Conservation (phyloP, 2,888 invertebrate genomes). For the Dicycla oo region DNA sequence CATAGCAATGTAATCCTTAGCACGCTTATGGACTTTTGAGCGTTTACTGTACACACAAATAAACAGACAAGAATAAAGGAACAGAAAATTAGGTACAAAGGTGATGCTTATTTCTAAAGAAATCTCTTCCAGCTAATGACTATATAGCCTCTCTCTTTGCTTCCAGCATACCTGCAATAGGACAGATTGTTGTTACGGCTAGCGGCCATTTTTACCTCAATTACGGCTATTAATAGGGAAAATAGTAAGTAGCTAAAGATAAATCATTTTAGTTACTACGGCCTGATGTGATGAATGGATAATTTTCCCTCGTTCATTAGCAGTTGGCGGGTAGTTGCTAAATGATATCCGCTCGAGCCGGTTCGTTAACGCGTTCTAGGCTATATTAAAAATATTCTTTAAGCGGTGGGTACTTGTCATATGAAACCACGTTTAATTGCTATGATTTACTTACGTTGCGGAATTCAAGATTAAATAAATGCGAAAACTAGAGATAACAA, state of each 20-base stretch:
- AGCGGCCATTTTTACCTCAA: constrained; percentile 6
- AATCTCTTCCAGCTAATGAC: too few relatives aligned
- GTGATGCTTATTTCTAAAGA: too few relatives aligned
- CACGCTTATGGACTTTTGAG: too few relatives aligned
- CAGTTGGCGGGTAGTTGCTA: constrained; percentile 54
- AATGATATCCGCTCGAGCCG: constrained; percentile 59
- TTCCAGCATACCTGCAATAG: too few relatives aligned
- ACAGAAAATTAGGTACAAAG: too few relatives aligned
- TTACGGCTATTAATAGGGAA: neutral
- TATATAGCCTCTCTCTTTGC: too few relatives aligned
- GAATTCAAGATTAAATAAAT: constrained; percentile 20
- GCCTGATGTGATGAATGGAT: constrained; percentile 59
- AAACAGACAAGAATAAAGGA: too few relatives aligned
- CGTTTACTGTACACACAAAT: too few relatives aligned
- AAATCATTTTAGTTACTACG: constrained; percentile 16
- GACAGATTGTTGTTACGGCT: neutral
- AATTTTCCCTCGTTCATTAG: constrained; percentile 70
- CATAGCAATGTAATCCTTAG: too few relatives aligned
- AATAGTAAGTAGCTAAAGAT: constrained; percentile 3
- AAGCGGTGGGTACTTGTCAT: constrained; percentile 36
- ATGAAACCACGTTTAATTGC: constrained; percentile 50
- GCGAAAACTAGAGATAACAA: constrained; percentile 10
- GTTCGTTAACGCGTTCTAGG: constrained; percentile 61
- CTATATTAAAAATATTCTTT: constrained; percentile 49
- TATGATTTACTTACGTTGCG: constrained; percentile 54